Conservation (phyloP, 2,113 vertebrate genomes). For the Micromys minutus region DNA sequence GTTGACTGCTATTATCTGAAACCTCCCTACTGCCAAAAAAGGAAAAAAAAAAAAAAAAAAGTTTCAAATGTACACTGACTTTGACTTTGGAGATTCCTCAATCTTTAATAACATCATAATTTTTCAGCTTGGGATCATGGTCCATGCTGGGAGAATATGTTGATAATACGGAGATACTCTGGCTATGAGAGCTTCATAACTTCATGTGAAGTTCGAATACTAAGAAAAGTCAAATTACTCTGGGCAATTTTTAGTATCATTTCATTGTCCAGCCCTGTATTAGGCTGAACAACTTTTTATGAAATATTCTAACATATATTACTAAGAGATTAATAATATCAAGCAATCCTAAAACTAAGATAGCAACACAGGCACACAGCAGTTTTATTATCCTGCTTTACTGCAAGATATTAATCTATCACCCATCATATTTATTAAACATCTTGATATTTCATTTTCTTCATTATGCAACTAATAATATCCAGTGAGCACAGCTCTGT, state of each 20-base stretch:
- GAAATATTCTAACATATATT: not conserved
- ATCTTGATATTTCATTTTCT: not conserved
- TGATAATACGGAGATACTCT: not conserved
- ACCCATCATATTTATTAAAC: not conserved
- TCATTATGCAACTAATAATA: not conserved
- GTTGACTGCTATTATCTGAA: not conserved
- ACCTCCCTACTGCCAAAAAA: not conserved
- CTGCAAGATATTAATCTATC: not conserved
- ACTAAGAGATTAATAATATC: not conserved
- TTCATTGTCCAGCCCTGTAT: not conserved
- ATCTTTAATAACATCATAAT: not conserved
- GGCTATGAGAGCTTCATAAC: not conserved
- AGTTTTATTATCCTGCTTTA: not conserved
- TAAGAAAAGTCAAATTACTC: not conserved
- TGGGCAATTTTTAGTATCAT: too few species aligned
- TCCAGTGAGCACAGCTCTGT: not conserved
- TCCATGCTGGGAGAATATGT: not conserved
- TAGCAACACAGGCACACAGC: not conserved
- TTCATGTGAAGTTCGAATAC: not conserved
- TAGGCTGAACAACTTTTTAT: not conserved
- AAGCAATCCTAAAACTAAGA: not conserved
- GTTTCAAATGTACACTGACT: not conserved
- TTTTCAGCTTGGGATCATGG: not conserved
- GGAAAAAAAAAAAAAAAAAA: not conserved
- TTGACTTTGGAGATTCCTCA: not conserved